Evolutionary conservation across 2,113 vertebrate genomes (phyloP).

Genomic region (Clarias gariepinus): DNA sequence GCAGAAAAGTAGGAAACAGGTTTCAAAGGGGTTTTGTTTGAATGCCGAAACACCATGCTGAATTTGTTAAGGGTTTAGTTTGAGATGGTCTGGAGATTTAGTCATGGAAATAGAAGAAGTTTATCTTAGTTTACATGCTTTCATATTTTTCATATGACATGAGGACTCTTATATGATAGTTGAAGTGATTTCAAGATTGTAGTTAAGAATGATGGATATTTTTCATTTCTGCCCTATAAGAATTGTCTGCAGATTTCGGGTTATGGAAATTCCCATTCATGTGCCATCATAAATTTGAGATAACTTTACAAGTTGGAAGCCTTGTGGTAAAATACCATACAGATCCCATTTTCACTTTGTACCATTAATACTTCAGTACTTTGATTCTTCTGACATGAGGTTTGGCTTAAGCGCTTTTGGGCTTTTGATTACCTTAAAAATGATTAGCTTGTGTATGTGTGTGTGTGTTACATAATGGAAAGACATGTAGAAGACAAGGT

Average conservation of each 20-base stretch:
- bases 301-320: neutral
- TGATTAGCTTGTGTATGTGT: slow-evolving; percentile 10
- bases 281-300: slow-evolving; percentile 18
- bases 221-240: neutral
- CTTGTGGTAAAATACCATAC: neutral
- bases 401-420: neutral
- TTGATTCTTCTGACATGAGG: neutral
- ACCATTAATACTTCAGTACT: neutral
- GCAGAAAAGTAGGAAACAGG: neutral
- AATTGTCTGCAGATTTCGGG: neutral
- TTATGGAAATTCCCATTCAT: neutral
- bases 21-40: neutral
- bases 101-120: neutral
- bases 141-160: neutral
- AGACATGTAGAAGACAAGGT: slow-evolving; percentile 52
- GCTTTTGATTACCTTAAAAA: neutral
- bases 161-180: neutral
- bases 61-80: neutral
- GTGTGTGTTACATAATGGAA: slow-evolving; percentile 51
- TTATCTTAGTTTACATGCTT: neutral
- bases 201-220: slow-evolving; percentile 15
- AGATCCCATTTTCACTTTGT: neutral
- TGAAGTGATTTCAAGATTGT: neutral
- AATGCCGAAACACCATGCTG: neutral
- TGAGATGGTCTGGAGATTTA: neutral